A percentile compares a stretch with the other conserved stretches of the same genome.
Conservation (phyloP, 2,113 vertebrate species). For the Eira barbara region DNA sequence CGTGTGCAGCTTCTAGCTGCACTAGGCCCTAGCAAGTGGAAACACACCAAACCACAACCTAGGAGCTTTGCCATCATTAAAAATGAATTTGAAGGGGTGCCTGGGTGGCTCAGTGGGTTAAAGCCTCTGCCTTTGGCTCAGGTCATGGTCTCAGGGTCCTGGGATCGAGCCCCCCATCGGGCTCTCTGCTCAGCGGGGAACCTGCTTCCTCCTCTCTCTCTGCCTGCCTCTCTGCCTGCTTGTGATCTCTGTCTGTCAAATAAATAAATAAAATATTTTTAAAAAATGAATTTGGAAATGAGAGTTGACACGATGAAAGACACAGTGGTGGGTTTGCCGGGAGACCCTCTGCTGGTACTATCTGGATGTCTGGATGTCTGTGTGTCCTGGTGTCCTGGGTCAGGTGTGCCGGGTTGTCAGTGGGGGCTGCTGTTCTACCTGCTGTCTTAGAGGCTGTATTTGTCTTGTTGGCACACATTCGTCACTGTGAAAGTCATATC, state of each 20-base stretch:
- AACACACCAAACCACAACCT: neutral
- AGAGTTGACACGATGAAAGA: neutral
- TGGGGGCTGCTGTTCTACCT: neutral
- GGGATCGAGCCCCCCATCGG: too few relatives aligned
- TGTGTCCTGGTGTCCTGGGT: neutral
- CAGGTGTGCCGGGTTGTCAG: too few relatives aligned
- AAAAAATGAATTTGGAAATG: neutral
- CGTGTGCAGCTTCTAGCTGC: fast-evolving
- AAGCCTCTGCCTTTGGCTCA: too few relatives aligned
- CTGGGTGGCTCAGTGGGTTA: too few relatives aligned
- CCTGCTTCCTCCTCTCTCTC: too few relatives aligned
- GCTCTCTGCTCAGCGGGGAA: too few relatives aligned
- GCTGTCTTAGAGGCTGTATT: neutral
- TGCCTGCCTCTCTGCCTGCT: too few relatives aligned
- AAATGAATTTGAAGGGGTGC: too few relatives aligned
- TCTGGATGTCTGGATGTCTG: fast-evolving
- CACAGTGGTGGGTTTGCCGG: fast-evolving
- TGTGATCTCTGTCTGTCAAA: too few relatives aligned
- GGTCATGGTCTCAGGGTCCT: too few relatives aligned
- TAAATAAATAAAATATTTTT: too few relatives aligned
- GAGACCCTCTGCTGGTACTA: neutral
- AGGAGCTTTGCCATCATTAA: neutral
- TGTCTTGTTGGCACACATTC: neutral
- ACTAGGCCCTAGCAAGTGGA: neutral
- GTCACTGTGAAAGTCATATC: neutral